Evolutionary conservation across 2,113 vertebrate genomes (phyloP).

Genomic region (Perca schrenkii): DNA sequence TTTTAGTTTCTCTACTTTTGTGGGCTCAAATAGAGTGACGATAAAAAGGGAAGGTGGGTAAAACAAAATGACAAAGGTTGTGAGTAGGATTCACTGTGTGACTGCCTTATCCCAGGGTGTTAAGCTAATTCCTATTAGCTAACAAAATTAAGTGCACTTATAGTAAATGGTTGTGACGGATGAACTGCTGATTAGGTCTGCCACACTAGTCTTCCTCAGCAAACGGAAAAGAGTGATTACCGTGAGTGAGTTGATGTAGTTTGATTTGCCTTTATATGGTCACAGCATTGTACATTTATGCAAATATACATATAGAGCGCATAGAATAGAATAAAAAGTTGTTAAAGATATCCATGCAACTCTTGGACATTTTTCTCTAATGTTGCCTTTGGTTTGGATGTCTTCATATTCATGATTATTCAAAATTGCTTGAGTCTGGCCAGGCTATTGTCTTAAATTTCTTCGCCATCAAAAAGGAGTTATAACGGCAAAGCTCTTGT

Average conservation of each 20-base stretch:
- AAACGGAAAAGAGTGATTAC: background rate
- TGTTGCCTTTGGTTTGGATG: background rate
- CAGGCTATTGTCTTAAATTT: background rate
- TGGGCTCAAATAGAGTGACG: background rate
- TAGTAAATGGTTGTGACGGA: conserved; percentile 3
- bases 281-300: background rate
- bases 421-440: background rate
- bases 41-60: background rate
- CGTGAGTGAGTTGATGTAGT: background rate
- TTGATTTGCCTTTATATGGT: conserved; percentile 13
- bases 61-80: background rate
- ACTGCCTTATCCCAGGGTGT: background rate
- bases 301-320: background rate
- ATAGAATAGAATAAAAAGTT: background rate
- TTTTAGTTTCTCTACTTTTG: background rate
- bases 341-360: background rate
- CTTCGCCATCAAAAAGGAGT: background rate
- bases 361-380: background rate
- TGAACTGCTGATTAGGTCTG: conserved; percentile 37
- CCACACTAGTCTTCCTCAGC: background rate
- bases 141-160: conserved; percentile 27
- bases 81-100: background rate
- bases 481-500: conserved; percentile 8
- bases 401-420: conserved; percentile 2
- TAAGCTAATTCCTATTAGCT: conserved; percentile 8